Conservation (phyloP, 92 coral and sea anemone species). For the Umimayanthus kanabou region DNA sequence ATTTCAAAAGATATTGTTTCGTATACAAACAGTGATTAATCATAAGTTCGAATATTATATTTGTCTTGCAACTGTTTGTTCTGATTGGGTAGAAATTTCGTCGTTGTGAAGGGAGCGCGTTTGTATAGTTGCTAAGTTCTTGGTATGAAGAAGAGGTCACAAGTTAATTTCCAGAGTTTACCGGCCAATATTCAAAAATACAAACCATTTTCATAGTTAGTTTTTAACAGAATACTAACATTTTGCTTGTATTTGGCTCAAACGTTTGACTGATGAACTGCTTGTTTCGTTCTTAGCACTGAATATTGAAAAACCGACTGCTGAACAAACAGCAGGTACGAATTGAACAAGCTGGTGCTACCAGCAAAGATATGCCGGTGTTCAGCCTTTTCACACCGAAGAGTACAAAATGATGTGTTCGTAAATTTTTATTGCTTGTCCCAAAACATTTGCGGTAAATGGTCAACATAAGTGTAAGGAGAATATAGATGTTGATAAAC, state of each 20-base stretch:
- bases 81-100: not conserved
- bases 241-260: not conserved
- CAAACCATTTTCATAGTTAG: not conserved
- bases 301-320: not conserved
- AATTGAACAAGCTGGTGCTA: not conserved
- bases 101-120: not conserved
- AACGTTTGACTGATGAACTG: too few species aligned
- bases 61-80: not conserved
- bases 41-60: not conserved
- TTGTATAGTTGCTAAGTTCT: not conserved
- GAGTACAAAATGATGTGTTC: too few species aligned
- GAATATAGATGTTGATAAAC: too few species aligned
- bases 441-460: too few species aligned
- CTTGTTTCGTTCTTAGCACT: not conserved
- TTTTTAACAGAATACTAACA: not conserved
- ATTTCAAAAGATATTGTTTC: slow-evolving; percentile 6
- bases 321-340: not conserved
- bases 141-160: not conserved
- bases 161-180: not conserved
- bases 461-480: too few species aligned
- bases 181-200: not conserved
- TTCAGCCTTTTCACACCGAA: not conserved
- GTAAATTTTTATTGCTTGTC: too few species aligned
- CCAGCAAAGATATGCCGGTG: not conserved
- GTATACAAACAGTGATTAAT: not conserved